Evolutionary conservation across 2,113 vertebrate genomes (phyloP).

Genomic region (Zosterops hypoxanthus): DNA sequence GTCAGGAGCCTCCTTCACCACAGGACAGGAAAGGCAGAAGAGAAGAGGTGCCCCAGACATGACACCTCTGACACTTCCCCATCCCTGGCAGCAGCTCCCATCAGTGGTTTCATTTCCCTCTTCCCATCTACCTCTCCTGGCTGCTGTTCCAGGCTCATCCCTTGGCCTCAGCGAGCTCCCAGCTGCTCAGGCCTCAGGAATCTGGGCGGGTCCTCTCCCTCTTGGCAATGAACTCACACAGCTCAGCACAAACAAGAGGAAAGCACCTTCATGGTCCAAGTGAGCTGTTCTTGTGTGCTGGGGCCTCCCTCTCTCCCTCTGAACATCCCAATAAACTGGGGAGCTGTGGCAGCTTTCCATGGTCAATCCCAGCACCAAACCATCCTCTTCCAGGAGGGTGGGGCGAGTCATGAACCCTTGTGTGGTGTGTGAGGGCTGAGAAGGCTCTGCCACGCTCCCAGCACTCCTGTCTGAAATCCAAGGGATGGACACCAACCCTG

Average conservation of each 20-base stretch:
- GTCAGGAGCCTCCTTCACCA: neutral
- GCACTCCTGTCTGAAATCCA: accelerated
- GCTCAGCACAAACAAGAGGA: neutral
- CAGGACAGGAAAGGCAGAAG: neutral
- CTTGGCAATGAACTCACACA: neutral
- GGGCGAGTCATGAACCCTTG: accelerated
- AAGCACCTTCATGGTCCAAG: neutral
- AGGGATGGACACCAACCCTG: neutral
- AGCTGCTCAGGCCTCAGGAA: neutral
- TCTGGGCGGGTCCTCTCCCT: neutral
- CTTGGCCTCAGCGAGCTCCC: neutral
- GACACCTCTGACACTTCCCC: neutral
- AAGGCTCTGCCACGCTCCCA: accelerated
- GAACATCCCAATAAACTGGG: neutral
- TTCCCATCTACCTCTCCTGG: neutral
- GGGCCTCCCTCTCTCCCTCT: neutral
- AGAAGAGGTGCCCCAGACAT: neutral
- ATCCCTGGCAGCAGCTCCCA: neutral
- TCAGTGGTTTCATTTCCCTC: neutral
- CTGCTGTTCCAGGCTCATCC: neutral
- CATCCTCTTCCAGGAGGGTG: neutral
- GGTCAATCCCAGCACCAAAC: neutral
- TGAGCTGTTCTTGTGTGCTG: accelerated
- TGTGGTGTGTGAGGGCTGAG: accelerated
- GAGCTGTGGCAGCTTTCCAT: neutral